Evolutionary conservation across 2,113 vertebrate species (phyloP).

Genomic region (Aythya baeri): DNA sequence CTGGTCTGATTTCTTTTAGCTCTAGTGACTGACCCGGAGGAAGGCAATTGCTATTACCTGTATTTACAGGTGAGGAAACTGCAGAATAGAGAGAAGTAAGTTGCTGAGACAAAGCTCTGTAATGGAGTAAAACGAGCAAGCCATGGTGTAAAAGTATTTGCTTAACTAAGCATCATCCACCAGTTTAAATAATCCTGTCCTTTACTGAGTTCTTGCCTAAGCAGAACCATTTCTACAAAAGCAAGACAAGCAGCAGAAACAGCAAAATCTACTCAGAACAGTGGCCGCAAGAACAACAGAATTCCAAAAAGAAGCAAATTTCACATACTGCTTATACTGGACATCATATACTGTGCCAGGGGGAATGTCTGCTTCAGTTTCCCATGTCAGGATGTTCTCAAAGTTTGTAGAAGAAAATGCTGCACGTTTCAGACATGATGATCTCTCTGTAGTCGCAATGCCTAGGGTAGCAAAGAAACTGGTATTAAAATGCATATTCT

Average conservation of each 20-base stretch:
- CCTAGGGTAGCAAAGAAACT: conserved; percentile 7
- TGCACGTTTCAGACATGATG: conserved; percentile 40
- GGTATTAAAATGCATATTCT: neutral
- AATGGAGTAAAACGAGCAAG: neutral
- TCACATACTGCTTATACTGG: conserved; percentile 73
- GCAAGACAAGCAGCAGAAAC: neutral
- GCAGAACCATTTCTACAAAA: neutral
- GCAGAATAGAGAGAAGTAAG: neutral
- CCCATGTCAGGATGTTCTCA: conserved; percentile 79
- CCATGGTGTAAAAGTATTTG: neutral
- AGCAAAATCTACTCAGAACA: neutral
- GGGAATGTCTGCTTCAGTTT: neutral
- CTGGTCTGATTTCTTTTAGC: neutral
- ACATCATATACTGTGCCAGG: conserved; percentile 70
- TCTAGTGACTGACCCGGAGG: neutral
- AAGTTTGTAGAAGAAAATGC: conserved; percentile 78
- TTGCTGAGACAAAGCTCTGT: neutral
- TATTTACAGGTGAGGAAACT: neutral
- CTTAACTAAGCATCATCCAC: neutral
- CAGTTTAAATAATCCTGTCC: neutral
- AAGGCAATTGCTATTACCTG: neutral
- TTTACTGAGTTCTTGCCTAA: neutral
- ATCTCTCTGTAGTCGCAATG: neutral
- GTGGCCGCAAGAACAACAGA: neutral
- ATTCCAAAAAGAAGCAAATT: neutral